Percentiles rank a stretch among this genome's conserved stretches.
Evolutionary conservation across 2,888 invertebrate genomes (phyloP).

Genomic region (Pollenia amentaria): DNA sequence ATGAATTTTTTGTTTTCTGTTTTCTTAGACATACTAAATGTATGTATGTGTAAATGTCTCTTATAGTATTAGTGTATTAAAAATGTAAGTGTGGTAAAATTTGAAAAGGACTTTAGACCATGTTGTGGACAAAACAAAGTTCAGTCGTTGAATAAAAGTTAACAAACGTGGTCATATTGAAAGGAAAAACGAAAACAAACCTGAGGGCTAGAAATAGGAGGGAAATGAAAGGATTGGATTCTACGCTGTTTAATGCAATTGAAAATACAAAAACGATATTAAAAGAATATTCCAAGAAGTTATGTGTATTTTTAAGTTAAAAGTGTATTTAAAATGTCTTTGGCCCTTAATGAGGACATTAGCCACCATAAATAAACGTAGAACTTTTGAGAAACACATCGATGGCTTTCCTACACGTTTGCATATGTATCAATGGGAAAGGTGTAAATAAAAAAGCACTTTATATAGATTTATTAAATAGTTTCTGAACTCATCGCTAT

Average conservation of each 20-base stretch:
- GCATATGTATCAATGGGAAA: neutral
- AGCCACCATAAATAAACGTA: slow-evolving; percentile 37
- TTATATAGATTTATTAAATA: slow-evolving; percentile 29
- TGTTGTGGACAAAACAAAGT: slow-evolving; percentile 67
- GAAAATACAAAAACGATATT: slow-evolving; percentile 7
- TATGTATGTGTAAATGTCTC: neutral
- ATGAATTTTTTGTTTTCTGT: slow-evolving; percentile 49
- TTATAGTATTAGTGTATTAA: slow-evolving; percentile 31
- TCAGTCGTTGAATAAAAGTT: slow-evolving; percentile 68
- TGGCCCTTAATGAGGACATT: slow-evolving; percentile 70
- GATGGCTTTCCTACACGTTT: neutral
- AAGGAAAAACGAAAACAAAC: neutral
- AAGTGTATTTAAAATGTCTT: slow-evolving; percentile 56
- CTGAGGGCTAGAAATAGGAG: neutral
- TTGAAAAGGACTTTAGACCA: slow-evolving; percentile 69
- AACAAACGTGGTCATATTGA: slow-evolving; percentile 63
- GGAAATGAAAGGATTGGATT: slow-evolving; percentile 26
- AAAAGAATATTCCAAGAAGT: slow-evolving; percentile 18
- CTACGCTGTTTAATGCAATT: slow-evolving; percentile 4
- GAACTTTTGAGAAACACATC: slow-evolving; percentile 35
- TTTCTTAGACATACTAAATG: slow-evolving; percentile 30
- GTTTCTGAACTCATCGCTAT: slow-evolving; percentile 16
- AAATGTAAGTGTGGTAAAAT: neutral
- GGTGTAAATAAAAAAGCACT: slow-evolving; percentile 36
- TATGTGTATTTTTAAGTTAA: slow-evolving; percentile 52